phyloP scores from a whole-genome alignment of 2,797 vertebrate genomes.

The Rhinophrynus dorsalis region DNA sequence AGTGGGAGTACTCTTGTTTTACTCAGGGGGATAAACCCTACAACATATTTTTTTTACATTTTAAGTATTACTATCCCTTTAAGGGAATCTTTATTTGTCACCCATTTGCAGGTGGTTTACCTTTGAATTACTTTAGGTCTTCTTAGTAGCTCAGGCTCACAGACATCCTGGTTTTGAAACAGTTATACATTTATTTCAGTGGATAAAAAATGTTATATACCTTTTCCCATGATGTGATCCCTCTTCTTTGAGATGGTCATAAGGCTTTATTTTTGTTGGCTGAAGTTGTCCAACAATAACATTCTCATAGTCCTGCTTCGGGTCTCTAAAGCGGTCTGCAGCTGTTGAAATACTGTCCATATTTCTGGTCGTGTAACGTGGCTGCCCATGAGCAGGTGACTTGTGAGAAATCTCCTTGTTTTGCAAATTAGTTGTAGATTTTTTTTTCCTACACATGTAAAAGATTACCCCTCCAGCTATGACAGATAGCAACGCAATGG shows the following conservation, averaged over 20 bases:
- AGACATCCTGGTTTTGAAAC: no score
- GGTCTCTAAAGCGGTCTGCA: background rate
- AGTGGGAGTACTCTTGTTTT: no score
- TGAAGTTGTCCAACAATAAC: conserved; percentile 42
- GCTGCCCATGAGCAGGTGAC: conserved; percentile 35
- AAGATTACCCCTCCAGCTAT: background rate
- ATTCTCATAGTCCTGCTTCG: conserved; percentile 56
- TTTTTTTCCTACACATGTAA: background rate
- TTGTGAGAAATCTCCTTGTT: background rate
- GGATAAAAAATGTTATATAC: background rate
- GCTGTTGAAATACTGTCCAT: background rate
- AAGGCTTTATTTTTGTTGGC: background rate
- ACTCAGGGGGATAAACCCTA: no score
- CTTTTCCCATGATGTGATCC: background rate
- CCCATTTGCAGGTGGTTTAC: no score
- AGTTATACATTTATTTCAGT: no score
- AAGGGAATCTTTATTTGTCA: no score
- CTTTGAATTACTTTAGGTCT: no score
- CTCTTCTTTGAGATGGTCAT: background rate
- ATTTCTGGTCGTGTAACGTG: conserved; percentile 41
- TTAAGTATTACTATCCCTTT: no score
- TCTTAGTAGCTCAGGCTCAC: no score
- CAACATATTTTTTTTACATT: no score
- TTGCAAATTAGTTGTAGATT: background rate
- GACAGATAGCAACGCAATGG: background rate